A percentile compares a stretch with the other conserved stretches of the same genome.
Conservation (phyloP, 2,797 vertebrate genomes). For the Heliangelus exortis region DNA sequence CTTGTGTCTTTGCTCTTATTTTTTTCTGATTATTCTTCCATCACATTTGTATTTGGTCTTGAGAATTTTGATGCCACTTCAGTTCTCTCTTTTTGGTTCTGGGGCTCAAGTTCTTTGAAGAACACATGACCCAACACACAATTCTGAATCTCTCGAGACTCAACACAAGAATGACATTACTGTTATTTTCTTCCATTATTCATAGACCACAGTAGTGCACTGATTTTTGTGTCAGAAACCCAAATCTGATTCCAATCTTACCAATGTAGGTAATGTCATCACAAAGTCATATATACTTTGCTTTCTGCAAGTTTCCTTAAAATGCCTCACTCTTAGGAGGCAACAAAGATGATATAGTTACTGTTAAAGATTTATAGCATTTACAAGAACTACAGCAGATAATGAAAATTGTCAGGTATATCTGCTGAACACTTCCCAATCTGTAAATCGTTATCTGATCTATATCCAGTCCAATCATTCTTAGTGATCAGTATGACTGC, state of each 20-base stretch:
- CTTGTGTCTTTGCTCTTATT: not conserved
- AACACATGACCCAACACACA: not conserved
- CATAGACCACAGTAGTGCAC: not conserved
- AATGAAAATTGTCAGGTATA: conserved; percentile 17
- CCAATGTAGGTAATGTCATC: not conserved
- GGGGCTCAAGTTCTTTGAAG: not conserved
- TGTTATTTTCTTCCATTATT: not conserved
- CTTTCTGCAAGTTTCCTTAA: not conserved
- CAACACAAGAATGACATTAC: not conserved
- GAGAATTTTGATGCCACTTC: not conserved
- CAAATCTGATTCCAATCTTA: not conserved
- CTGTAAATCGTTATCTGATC: not conserved
- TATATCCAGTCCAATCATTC: not conserved
- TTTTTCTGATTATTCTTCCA: not conserved
- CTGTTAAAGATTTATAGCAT: not conserved
- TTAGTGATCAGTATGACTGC: not conserved
- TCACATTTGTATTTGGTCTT: not conserved
- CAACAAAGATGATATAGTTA: not conserved
- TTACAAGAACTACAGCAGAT: not conserved
- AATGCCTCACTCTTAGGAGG: not conserved
- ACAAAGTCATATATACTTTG: not conserved
- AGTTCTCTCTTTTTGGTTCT: not conserved
- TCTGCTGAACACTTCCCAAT: not conserved
- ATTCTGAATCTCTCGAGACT: not conserved
- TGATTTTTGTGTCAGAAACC: not conserved